phyloP scores from a whole-genome alignment of 2,888 invertebrate genomes.

The Aspidiotus destructor region DNA sequence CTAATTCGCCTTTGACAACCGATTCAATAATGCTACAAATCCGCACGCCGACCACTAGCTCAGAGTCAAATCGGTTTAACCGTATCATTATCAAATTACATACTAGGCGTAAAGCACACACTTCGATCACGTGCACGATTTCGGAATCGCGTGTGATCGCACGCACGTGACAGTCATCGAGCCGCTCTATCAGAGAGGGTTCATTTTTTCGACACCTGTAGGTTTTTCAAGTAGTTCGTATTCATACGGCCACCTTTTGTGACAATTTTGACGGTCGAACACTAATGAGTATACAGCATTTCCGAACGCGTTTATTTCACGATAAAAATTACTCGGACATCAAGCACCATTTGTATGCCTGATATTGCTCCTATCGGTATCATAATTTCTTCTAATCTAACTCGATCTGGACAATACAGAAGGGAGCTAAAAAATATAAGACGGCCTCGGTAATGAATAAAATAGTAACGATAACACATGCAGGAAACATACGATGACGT shows the following conservation, averaged over 20 bases:
- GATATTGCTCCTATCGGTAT: background rate
- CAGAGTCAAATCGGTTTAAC: background rate
- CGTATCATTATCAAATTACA: constrained; percentile 10
- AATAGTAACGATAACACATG: too few relatives aligned
- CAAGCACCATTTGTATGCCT: too few relatives aligned
- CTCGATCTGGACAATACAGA: background rate
- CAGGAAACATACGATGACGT: too few relatives aligned
- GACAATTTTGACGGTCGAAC: background rate
- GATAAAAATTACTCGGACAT: background rate
- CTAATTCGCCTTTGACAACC: too few relatives aligned
- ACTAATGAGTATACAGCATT: background rate
- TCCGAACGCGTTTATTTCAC: background rate
- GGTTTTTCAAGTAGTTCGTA: background rate
- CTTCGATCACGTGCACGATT: constrained; percentile 6
- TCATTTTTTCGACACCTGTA: constrained; percentile 5
- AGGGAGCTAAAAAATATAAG: background rate
- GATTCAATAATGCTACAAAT: too few relatives aligned
- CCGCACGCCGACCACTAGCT: too few relatives aligned
- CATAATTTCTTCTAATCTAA: background rate
- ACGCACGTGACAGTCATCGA: background rate
- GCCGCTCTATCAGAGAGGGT: background rate
- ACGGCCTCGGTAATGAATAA: too few relatives aligned
- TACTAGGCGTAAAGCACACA: constrained; percentile 2
- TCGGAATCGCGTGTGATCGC: background rate
- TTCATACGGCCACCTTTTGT: background rate